Evolutionary conservation across 2,888 invertebrate species (phyloP).

Genomic region (Ferdinandea cuprea): DNA sequence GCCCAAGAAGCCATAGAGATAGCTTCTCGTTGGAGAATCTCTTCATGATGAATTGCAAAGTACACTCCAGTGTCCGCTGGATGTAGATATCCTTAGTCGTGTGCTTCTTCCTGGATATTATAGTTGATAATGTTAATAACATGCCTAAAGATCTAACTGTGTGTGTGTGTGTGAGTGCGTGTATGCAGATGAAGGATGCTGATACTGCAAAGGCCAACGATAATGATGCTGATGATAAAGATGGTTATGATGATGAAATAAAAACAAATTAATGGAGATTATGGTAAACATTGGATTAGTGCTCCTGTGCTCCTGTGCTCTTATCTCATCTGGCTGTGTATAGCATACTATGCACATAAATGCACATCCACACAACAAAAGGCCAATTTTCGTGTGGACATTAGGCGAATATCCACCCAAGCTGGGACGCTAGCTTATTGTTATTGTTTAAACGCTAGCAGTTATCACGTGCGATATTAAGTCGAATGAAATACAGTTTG

Average conservation of each 20-base stretch:
- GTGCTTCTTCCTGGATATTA: neutral
- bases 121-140: conserved; percentile 28
- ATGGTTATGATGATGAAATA: conserved; percentile 20
- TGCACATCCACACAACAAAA: conserved; percentile 7
- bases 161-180: no score
- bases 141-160: conserved; percentile 12
- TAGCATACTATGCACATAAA: neutral
- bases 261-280: conserved; percentile 29
- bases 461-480: conserved; percentile 24
- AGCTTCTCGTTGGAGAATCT: neutral
- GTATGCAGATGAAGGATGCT: neutral
- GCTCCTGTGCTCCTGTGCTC: neutral
- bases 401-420: neutral
- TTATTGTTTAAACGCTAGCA: conserved; percentile 1
- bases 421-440: neutral
- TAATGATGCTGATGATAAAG: neutral
- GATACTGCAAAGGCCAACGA: neutral
- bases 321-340: neutral
- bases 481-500: neutral
- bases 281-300: conserved; percentile 15
- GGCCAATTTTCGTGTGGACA: neutral
- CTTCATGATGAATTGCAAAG: conserved; percentile 18
- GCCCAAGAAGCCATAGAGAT: conserved; percentile 1
- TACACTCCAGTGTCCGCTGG: conserved; percentile 18
- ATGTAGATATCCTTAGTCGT: conserved; percentile 7